Conservation (phyloP, 2,888 invertebrate genomes). For the Brachylomia viminalis region DNA sequence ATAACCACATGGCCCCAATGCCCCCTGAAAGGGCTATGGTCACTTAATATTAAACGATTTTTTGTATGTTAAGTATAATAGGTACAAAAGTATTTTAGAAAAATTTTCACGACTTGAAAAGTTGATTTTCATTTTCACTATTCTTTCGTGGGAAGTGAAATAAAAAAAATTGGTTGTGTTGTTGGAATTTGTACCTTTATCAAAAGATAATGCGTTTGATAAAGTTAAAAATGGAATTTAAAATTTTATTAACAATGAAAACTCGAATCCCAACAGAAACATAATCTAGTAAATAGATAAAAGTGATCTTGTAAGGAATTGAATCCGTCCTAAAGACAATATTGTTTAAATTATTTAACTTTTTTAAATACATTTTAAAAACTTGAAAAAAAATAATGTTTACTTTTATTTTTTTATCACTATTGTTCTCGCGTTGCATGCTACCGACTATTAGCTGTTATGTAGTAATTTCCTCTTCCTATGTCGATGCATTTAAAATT, state of each 20-base stretch:
- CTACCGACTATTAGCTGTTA: conserved; percentile 35
- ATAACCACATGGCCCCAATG: conserved; percentile 93
- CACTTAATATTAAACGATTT: conserved; percentile 72
- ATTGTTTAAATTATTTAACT: not conserved
- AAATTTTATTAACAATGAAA: too few species aligned
- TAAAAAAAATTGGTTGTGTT: not conserved
- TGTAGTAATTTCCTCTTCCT: conserved; percentile 66
- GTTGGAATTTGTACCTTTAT: not conserved
- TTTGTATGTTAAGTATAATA: conserved; percentile 10
- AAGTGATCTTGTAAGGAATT: not conserved
- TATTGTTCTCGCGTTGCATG: conserved; percentile 3
- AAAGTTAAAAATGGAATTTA: too few species aligned
- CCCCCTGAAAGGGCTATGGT: conserved; percentile 92
- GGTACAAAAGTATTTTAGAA: conserved; percentile 32
- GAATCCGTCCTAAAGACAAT: conserved; percentile 10
- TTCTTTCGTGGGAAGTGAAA: not conserved
- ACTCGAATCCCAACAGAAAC: not conserved
- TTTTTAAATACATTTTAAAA: not conserved
- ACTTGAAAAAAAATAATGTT: not conserved
- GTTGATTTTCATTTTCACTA: conserved; percentile 34
- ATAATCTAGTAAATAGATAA: not conserved
- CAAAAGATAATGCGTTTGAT: not conserved
- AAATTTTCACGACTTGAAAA: conserved; percentile 37
- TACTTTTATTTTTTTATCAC: not conserved
- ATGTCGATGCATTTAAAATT: conserved; percentile 70